phyloP scores from a whole-genome alignment of 2,888 invertebrate genomes.

The Rhagophthalmus giganteus region DNA sequence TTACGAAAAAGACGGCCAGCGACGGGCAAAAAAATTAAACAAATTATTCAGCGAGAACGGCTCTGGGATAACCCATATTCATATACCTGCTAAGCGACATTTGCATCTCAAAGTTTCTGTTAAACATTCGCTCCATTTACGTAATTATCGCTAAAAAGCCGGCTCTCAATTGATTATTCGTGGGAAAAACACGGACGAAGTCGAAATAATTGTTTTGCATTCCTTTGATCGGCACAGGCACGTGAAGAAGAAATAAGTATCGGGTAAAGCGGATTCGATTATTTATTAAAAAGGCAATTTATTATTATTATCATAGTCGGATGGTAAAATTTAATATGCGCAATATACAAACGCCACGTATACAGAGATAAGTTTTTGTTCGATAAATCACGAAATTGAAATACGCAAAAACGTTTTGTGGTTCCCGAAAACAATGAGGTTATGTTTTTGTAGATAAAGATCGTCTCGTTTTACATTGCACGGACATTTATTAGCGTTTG shows the following conservation, averaged over 20 bases:
- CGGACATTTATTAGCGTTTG: slow-evolving; percentile 18
- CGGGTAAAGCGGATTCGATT: slow-evolving; percentile 5
- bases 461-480: slow-evolving; percentile 14
- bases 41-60: background rate
- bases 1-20: background rate
- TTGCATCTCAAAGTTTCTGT: slow-evolving; percentile 17
- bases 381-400: slow-evolving; percentile 26
- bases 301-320: too few relatives aligned
- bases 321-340: slow-evolving; percentile 30
- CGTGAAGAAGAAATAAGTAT: slow-evolving; percentile 13
- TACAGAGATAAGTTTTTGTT: slow-evolving; percentile 36
- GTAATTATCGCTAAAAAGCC: slow-evolving; percentile 19
- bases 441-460: slow-evolving; percentile 21
- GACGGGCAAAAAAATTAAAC: background rate
- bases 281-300: too few relatives aligned
- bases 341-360: too few relatives aligned
- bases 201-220: slow-evolving; percentile 25
- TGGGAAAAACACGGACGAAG: slow-evolving; percentile 22
- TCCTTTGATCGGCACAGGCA: slow-evolving; percentile 24
- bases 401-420: slow-evolving; percentile 27
- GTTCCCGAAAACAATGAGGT: slow-evolving; percentile 29
- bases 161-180: slow-evolving; percentile 25
- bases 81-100: slow-evolving; percentile 11
- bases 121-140: slow-evolving; percentile 19
- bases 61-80: background rate